Conservation (phyloP, 2,797 vertebrate species). For the Darevskia nairensis region DNA sequence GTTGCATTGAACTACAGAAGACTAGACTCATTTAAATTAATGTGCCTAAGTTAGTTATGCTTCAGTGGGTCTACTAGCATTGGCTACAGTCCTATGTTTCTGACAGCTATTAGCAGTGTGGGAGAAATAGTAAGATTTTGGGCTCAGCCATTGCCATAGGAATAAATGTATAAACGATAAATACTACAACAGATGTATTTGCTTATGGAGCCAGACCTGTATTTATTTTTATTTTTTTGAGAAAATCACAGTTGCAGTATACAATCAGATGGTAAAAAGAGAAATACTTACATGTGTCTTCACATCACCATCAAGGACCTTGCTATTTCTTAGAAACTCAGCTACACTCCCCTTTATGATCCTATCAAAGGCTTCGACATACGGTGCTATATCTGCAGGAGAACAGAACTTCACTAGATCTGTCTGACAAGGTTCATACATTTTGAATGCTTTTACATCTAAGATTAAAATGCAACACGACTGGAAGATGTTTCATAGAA, state of each 20-base stretch:
- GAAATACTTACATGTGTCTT: conserved; percentile 91
- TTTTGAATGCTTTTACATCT: conserved; percentile 16
- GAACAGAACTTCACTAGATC: conserved; percentile 55
- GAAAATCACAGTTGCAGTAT: background rate
- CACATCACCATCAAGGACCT: conserved; percentile 89
- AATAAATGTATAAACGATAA: background rate
- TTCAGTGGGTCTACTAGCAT: too few relatives aligned
- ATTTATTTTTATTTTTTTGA: background rate
- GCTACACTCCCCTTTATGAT: conserved; percentile 86
- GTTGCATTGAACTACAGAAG: too few relatives aligned
- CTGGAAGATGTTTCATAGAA: conserved; percentile 40
- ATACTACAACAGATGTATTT: background rate
- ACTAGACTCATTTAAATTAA: too few relatives aligned
- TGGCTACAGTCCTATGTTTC: too few relatives aligned
- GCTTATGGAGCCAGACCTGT: background rate
- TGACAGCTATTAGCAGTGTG: background rate
- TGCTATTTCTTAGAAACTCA: conserved; percentile 90
- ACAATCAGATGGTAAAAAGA: background rate
- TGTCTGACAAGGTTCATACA: background rate
- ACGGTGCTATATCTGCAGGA: conserved; percentile 81
- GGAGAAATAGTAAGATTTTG: too few relatives aligned
- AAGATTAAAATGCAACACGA: conserved; percentile 28
- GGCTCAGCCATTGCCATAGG: background rate
- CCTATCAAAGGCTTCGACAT: conserved; percentile 89
- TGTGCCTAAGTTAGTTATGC: too few relatives aligned